phyloP scores from a whole-genome alignment of 2,113 vertebrate genomes.

The Microcebus murinus region DNA sequence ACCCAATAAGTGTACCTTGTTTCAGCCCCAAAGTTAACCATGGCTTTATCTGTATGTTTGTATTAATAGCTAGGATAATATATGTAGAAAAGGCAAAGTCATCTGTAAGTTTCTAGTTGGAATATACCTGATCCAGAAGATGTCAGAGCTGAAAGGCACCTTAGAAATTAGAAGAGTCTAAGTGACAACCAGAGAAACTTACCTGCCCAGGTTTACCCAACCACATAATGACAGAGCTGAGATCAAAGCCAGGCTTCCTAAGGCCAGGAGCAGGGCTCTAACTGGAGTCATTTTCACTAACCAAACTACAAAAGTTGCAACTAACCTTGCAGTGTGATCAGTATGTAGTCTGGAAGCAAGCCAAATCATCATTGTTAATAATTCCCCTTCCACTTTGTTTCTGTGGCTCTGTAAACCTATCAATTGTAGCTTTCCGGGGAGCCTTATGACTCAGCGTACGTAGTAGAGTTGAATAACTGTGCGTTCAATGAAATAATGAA shows the following conservation, averaged over 20 bases:
- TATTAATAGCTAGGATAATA: background rate
- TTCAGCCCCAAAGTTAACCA: conserved; percentile 13
- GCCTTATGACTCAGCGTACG: conserved; percentile 46
- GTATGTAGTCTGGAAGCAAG: conserved; percentile 55
- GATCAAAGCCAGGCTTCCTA: conserved; percentile 26
- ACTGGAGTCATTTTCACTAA: conserved; percentile 19
- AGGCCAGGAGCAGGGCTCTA: background rate
- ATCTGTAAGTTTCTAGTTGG: conserved; percentile 41
- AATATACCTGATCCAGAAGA: background rate
- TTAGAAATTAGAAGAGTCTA: background rate
- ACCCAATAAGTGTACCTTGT: conserved; percentile 17
- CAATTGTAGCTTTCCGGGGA: conserved; percentile 63
- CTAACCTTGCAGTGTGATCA: conserved; percentile 54
- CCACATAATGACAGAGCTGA: background rate
- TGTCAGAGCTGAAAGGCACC: background rate
- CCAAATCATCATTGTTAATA: conserved; percentile 58
- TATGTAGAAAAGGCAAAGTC: background rate
- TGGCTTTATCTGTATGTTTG: conserved; percentile 43
- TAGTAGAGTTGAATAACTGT: conserved; percentile 45
- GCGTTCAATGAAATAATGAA: conserved; percentile 64
- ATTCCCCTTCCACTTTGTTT: conserved; percentile 59
- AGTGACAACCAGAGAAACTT: background rate
- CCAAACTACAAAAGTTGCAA: conserved; percentile 46
- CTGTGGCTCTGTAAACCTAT: conserved; percentile 66
- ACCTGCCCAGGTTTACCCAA: background rate